phyloP scores from a whole-genome alignment of 2,113 vertebrate genomes.

The Gnathonemus longibarbis region DNA sequence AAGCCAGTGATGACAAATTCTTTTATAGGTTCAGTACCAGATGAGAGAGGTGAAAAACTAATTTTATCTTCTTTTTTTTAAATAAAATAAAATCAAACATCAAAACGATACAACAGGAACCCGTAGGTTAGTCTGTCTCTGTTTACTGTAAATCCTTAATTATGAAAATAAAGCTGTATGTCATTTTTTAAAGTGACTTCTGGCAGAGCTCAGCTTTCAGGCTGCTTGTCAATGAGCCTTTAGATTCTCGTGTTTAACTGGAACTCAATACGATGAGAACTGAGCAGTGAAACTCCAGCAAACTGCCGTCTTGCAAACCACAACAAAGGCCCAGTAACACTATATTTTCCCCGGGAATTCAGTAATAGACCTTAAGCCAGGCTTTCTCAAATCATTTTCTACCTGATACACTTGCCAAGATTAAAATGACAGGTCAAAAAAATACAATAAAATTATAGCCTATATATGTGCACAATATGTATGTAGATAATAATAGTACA shows the following conservation, averaged over 20 bases:
- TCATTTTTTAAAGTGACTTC: background rate
- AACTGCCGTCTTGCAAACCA: background rate
- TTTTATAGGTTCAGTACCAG: background rate
- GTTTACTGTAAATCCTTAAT: constrained; percentile 12
- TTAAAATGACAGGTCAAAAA: constrained; percentile 1
- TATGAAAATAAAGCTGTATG: background rate
- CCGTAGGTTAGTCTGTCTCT: background rate
- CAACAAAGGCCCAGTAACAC: background rate
- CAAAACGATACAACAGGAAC: background rate
- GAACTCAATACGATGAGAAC: constrained; percentile 10
- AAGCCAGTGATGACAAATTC: background rate
- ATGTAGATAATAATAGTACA: background rate
- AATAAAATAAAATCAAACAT: background rate
- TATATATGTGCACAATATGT: background rate
- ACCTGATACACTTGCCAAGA: background rate
- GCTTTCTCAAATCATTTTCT: constrained; percentile 1
- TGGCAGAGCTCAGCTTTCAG: background rate
- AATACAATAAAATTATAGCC: background rate
- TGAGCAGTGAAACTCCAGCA: background rate
- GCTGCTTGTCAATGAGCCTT: constrained; percentile 4
- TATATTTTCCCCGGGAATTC: constrained; percentile 11
- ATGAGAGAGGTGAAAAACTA: background rate
- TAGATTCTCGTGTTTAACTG: constrained; percentile 6
- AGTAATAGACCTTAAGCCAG: constrained; percentile 3
- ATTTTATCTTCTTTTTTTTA: background rate